Base-by-base conservation (phyloP, 2,113 vertebrate species). In the Platichthys flesus region DNA sequence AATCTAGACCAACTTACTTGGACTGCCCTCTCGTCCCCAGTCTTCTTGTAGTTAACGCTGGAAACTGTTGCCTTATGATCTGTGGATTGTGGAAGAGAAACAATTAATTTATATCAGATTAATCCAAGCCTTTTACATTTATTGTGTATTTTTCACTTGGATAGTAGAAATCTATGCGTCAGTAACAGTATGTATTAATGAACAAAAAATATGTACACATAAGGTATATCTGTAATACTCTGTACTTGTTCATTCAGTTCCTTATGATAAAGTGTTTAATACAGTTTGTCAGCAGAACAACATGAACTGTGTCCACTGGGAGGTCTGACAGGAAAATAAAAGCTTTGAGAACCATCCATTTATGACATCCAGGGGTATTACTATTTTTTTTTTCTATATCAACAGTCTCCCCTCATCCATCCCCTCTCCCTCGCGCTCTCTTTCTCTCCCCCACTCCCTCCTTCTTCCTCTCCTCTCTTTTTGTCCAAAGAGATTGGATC, bases 1-100 rank as follows among this genome's bases (percentile, higher is more conserved):
- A 9, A 37, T 2, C 13, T n/a, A 9, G 68, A 69, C 6, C 65
- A 85, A 86, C 97, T 96, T 95, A 99, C 98, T 99, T 99, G 31
- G 98, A 99, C 87, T 99, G 98, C 74, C 98, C 98, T 91, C 98
- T 95, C 37, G 98, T 99, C 81, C 98, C 98, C 42, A 99, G 96
- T 92, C 98, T 94, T 90, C 98, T 95, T 81, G 98, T 99, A 0
- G 98, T 99, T 68, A 99, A 86, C 58, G 98, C 97, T 69, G 98
- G 98, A 91, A 99, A 99, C 85, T 99, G 98, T 76, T 99, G 98
- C 74, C 98, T 94, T 94, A 99, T 99, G 92, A 99, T 99, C 98
- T 95, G 76, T 85, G 64, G 15, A 85, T 56, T 49, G 40, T 20
- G 73, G 26, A 23, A 71, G 15, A 77, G 15, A 49, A 4, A 49